Percentiles rank a stretch among this genome's conserved stretches.
These are phyloP conservation scores for Samia ricini DNA, from an alignment of 1,140 invertebrate species.

Conservation along the genomic window DNA sequence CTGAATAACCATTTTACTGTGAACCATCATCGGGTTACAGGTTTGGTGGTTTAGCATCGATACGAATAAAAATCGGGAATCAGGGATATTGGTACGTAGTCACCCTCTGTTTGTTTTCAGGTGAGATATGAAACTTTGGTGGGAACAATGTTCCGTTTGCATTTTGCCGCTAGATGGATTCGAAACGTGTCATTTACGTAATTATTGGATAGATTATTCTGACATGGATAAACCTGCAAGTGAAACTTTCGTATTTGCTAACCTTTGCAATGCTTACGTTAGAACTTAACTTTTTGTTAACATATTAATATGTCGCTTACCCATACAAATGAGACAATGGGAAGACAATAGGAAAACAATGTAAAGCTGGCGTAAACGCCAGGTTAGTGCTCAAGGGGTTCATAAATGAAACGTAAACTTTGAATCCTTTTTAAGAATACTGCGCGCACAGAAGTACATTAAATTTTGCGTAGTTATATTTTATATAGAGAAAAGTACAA, in stretches of 20 bases:
- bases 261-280: background rate
- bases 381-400: too few species aligned
- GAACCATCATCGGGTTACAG: constrained; percentile 21
- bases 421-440: too few species aligned
- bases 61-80: background rate
- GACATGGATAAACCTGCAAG: background rate
- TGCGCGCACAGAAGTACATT: too few species aligned
- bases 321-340: too few species aligned
- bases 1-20: constrained; percentile 32
- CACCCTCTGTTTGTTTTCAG: constrained; percentile 52
- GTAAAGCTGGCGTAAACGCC: too few species aligned
- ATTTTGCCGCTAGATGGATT: constrained; percentile 33
- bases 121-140: constrained; percentile 53
- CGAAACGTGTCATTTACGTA: background rate
- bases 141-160: constrained; percentile 54
- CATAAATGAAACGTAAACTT: too few species aligned
- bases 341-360: too few species aligned
- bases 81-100: constrained; percentile 19
- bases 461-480: too few species aligned
- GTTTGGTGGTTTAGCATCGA: background rate
- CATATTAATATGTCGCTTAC: too few species aligned
- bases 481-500: too few species aligned
- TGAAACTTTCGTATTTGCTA: background rate
- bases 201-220: too few species aligned
- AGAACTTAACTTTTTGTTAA: background rate